Conservation (phyloP, 2,113 vertebrate genomes). For the Tiliqua scincoides region DNA sequence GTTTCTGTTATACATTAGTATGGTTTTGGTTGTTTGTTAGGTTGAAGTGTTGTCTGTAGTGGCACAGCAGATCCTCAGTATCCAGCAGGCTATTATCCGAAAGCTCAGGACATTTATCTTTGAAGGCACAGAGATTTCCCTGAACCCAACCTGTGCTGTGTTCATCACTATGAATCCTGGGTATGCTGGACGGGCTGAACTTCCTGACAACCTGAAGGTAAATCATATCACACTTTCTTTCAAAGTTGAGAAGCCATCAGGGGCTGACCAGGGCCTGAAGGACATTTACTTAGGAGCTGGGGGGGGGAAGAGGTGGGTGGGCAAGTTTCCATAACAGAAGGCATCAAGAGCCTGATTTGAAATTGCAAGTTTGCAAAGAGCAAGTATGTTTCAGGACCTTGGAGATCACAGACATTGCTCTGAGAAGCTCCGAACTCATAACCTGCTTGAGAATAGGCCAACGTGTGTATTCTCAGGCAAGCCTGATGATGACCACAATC, state of each 20-base stretch:
- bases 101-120: constrained; percentile 87
- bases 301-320: neutral
- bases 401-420: neutral
- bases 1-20: neutral
- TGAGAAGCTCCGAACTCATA: neutral
- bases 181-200: constrained; percentile 90
- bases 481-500: no score
- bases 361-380: neutral
- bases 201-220: constrained; percentile 96
- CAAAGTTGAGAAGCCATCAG: neutral
- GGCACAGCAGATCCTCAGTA: constrained; percentile 92
- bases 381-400: neutral
- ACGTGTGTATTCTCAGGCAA: no score
- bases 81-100: constrained; percentile 88
- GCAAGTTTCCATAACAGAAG: neutral
- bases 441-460: neutral
- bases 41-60: constrained; percentile 95
- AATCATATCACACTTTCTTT: constrained; percentile 21
- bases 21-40: constrained; percentile 65
- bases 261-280: neutral
- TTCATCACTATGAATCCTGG: constrained; percentile 98
- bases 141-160: constrained; percentile 91
- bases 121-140: constrained; percentile 90
- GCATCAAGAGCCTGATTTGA: neutral
- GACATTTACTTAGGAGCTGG: neutral